phyloP scores from a whole-genome alignment of 2,888 invertebrate species.

The Globia sparganii region DNA sequence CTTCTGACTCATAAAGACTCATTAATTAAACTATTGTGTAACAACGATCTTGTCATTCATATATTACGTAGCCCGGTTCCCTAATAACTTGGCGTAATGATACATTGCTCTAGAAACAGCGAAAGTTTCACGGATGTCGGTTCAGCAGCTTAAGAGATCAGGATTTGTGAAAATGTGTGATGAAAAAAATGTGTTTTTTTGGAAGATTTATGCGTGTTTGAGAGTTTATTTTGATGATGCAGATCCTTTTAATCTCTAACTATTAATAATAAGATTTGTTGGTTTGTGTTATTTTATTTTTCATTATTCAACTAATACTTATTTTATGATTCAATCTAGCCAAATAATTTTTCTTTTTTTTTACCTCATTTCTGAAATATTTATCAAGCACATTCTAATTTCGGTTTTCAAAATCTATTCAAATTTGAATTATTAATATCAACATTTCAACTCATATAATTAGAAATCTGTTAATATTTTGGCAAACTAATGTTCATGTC shows the following conservation, averaged over 20 bases:
- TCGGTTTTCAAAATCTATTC: neutral
- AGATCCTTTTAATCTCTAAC: neutral
- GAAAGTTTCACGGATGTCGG: constrained; percentile 51
- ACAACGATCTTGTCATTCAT: constrained; percentile 43
- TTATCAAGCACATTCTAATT: neutral
- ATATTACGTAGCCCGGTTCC: constrained; percentile 35
- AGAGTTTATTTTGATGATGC: neutral
- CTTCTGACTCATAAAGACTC: constrained; percentile 27
- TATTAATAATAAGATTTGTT: neutral
- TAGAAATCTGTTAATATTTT: constrained; percentile 1
- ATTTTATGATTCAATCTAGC: neutral
- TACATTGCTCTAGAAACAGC: constrained; percentile 55
- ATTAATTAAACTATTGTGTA: constrained; percentile 39
- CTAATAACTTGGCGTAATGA: constrained; percentile 44
- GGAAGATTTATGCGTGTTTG: neutral
- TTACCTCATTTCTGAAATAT: neutral
- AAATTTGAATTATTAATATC: neutral
- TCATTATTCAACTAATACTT: neutral
- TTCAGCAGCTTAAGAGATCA: constrained; percentile 47
- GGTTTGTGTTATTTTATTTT: neutral
- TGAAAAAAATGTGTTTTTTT: neutral
- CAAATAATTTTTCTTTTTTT: neutral
- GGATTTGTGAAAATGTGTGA: neutral
- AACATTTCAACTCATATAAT: neutral
- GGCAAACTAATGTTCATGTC: too few relatives aligned